A percentile compares a stretch with the other conserved stretches of the same genome.
These are phyloP conservation scores for Mormyrus proboscirostris DNA, from an alignment of 2,797 vertebrate species.

Conservation along the genomic window DNA sequence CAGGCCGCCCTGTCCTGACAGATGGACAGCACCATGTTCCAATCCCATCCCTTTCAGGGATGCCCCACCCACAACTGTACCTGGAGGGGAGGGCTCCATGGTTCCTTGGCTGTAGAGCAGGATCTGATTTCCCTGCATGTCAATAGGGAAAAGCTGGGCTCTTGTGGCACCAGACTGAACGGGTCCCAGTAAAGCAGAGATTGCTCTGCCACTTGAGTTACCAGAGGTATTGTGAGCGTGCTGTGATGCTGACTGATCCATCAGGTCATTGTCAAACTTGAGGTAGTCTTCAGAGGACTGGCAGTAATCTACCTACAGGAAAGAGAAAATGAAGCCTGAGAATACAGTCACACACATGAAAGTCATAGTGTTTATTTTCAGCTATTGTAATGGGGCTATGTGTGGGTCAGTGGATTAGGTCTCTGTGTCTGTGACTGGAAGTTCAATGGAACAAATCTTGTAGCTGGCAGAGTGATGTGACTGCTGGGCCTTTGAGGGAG, in stretches of 20 bases:
- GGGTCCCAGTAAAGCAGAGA: slow-evolving; percentile 55
- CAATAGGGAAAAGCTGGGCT: slow-evolving; percentile 74
- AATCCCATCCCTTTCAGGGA: slow-evolving; percentile 52
- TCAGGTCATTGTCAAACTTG: slow-evolving; percentile 65
- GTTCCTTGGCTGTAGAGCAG: slow-evolving; percentile 67
- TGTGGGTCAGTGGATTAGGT: background rate
- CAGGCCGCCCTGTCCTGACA: slow-evolving; percentile 44
- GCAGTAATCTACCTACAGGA: slow-evolving; percentile 72
- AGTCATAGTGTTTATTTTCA: background rate
- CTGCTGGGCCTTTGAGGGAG: background rate
- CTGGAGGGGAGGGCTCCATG: slow-evolving; percentile 46
- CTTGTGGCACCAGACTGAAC: slow-evolving; percentile 52
- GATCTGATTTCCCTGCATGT: slow-evolving; percentile 82
- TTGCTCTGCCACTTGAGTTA: slow-evolving; percentile 50
- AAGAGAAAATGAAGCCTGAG: background rate
- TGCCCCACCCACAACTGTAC: slow-evolving; percentile 44
- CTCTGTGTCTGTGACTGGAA: background rate
- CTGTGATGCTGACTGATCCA: slow-evolving; percentile 61
- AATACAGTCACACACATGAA: background rate
- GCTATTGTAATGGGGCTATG: background rate
- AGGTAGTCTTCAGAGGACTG: slow-evolving; percentile 84
- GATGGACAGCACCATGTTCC: slow-evolving; percentile 70
- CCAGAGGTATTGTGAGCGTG: slow-evolving; percentile 50
- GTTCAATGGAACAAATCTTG: background rate
- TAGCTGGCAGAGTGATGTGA: background rate